These are phyloP conservation scores for Thera britannica DNA, from an alignment of 2,888 invertebrate genomes.

Conservation along the genomic window DNA sequence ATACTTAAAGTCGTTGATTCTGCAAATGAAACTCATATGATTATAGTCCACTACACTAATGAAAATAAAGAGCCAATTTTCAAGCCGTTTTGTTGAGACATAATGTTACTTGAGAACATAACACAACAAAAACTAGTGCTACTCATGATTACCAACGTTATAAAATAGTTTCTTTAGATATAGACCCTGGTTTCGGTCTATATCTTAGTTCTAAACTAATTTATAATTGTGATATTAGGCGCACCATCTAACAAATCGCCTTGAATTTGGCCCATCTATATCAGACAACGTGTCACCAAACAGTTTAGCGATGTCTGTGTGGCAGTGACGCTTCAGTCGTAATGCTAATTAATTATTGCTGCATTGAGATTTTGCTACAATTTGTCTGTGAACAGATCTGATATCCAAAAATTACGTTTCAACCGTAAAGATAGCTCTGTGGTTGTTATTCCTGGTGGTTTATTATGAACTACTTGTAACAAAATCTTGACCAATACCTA, in stretches of 20 bases:
- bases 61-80: slow-evolving; percentile 17
- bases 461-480: slow-evolving; percentile 11
- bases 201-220: slow-evolving; percentile 6
- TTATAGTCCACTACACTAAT: slow-evolving; percentile 11
- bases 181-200: slow-evolving; percentile 25
- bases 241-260: slow-evolving; percentile 22
- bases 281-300: slow-evolving; percentile 15
- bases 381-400: not conserved
- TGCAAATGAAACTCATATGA: slow-evolving; percentile 15
- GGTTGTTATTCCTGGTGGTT: not conserved
- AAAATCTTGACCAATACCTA: not conserved
- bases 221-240: slow-evolving; percentile 7
- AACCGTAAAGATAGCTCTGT: not conserved
- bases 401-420: not conserved
- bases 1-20: slow-evolving; percentile 6
- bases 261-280: slow-evolving; percentile 17
- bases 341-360: slow-evolving; percentile 13
- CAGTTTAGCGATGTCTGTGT: slow-evolving; percentile 6
- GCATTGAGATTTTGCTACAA: slow-evolving; percentile 10
- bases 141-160: slow-evolving; percentile 9
- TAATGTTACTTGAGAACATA: slow-evolving; percentile 15
- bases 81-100: slow-evolving; percentile 24
- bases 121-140: slow-evolving; percentile 17
- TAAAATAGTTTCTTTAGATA: slow-evolving; percentile 4
- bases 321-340: slow-evolving; percentile 11